phyloP scores from a whole-genome alignment of 1,140 invertebrate genomes.

The Cephus cinctus region DNA sequence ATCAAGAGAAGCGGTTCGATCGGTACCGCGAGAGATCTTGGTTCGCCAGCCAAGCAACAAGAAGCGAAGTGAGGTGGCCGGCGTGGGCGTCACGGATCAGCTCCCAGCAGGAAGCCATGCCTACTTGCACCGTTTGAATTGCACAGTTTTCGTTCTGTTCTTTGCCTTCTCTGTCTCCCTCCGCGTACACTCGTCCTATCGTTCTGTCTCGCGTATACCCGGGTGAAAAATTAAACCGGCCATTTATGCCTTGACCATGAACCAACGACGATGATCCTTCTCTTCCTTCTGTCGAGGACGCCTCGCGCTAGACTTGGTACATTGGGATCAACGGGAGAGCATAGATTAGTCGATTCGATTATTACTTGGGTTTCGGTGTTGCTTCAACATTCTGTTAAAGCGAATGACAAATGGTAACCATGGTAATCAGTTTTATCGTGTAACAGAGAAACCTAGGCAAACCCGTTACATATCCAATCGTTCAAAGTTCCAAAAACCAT shows the following conservation, averaged over 20 bases:
- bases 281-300: no score
- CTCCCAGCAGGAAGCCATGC: conserved; percentile 40
- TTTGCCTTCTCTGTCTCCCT: conserved; percentile 3
- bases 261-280: conserved; percentile 17
- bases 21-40: background rate
- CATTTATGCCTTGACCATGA: conserved; percentile 19
- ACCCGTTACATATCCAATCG: no score
- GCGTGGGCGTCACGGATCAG: conserved; percentile 43
- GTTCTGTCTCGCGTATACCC: background rate
- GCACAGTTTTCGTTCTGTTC: conserved; percentile 16
- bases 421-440: no score
- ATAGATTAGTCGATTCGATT: no score
- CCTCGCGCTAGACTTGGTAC: no score
- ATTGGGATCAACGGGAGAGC: no score
- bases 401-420: no score
- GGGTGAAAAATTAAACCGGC: conserved; percentile 22
- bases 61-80: conserved; percentile 20
- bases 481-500: no score
- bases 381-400: no score
- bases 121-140: conserved; percentile 28
- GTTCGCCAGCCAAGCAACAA: background rate
- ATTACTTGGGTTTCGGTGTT: no score
- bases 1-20: no score
- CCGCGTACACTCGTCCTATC: background rate
- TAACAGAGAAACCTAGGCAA: no score